Evolutionary conservation across 1,140 invertebrate genomes (phyloP).

Genomic region (Tribolium madens): DNA sequence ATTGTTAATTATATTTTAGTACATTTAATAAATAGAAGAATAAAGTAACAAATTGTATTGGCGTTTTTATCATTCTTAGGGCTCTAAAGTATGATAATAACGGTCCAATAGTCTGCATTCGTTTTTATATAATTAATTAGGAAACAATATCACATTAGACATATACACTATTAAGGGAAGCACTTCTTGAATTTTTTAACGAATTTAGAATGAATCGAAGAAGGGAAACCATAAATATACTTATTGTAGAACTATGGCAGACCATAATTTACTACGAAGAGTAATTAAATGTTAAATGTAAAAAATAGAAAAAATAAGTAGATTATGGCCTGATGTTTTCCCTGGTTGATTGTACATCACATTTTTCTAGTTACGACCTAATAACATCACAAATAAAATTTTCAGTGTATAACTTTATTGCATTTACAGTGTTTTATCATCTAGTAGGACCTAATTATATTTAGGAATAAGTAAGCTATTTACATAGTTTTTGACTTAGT

Average conservation of each 20-base stretch:
- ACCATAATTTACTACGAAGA: slow-evolving; percentile 19
- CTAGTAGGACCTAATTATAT: neutral
- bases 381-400: slow-evolving; percentile 51
- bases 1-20: slow-evolving; percentile 26
- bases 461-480: slow-evolving; percentile 9
- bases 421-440: slow-evolving; percentile 36
- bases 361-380: slow-evolving; percentile 36
- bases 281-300: neutral
- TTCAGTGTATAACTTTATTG: slow-evolving; percentile 50
- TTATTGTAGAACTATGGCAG: slow-evolving; percentile 14
- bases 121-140: slow-evolving; percentile 19
- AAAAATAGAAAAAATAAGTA: slow-evolving; percentile 5
- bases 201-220: slow-evolving; percentile 31
- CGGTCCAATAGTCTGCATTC: slow-evolving; percentile 27
- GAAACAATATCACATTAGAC: slow-evolving; percentile 47
- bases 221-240: slow-evolving; percentile 20
- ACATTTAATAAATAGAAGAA: slow-evolving; percentile 34
- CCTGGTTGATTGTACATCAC: slow-evolving; percentile 55
- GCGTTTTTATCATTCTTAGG: slow-evolving; percentile 45
- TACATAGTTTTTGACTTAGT: slow-evolving; percentile 38
- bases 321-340: slow-evolving; percentile 37
- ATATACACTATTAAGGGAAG: slow-evolving; percentile 41
- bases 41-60: slow-evolving; percentile 34
- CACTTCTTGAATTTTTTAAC: slow-evolving; percentile 44
- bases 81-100: slow-evolving; percentile 49